phyloP scores from a whole-genome alignment of 2,113 vertebrate genomes.

The Rhinolophus ferrumequinum region DNA sequence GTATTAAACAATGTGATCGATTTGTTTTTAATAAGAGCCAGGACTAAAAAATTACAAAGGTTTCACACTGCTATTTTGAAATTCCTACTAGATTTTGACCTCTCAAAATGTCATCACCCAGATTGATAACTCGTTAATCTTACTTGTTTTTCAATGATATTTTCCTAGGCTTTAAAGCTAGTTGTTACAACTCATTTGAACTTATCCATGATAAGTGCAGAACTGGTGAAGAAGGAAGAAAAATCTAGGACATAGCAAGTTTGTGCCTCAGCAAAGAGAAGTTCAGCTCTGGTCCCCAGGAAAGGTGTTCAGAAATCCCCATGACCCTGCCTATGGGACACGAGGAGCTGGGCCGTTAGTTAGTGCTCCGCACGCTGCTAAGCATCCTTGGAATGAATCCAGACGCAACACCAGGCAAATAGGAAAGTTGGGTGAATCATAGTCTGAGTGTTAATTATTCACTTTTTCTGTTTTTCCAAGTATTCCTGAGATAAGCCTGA shows the following conservation, averaged over 20 bases:
- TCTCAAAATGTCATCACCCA: neutral
- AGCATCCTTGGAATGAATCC: neutral
- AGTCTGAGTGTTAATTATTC: neutral
- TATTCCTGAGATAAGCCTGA: neutral
- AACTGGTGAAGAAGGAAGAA: neutral
- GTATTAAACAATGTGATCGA: neutral
- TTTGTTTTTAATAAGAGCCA: slow-evolving; percentile 13
- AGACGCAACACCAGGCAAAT: neutral
- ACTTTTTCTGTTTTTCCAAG: neutral
- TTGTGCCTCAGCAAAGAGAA: neutral
- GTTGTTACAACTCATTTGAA: neutral
- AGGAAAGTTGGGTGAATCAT: neutral
- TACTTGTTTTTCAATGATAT: neutral
- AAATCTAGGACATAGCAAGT: neutral
- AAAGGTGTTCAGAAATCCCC: neutral
- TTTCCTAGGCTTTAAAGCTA: neutral
- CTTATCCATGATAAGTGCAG: neutral
- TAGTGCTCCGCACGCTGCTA: neutral
- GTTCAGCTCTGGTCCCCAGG: neutral
- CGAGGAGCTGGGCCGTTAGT: neutral
- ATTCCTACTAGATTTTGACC: neutral
- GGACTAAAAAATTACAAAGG: neutral
- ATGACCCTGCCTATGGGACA: neutral
- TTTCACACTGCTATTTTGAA: neutral
- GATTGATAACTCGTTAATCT: neutral